Conservation (phyloP, 2,888 invertebrate genomes). For the Drosophila mimica region DNA sequence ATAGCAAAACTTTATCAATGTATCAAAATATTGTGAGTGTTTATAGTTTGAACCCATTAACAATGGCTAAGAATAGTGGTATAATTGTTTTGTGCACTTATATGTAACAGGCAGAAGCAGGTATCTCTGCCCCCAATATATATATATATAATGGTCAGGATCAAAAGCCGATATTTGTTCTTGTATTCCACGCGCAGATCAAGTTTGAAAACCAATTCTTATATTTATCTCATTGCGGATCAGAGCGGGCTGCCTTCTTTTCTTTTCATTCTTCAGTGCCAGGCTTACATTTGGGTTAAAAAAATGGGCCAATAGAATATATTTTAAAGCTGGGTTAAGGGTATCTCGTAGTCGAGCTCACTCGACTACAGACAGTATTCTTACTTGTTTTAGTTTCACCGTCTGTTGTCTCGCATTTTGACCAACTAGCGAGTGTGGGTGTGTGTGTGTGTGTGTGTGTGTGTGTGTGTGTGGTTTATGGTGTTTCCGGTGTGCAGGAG, state of each 20-base stretch:
- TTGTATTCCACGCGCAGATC: not conserved
- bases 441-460: not conserved
- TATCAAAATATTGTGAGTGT: slow-evolving; percentile 10
- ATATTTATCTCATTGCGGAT: not conserved
- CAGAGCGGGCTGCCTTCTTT: not conserved
- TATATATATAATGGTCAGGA: not conserved
- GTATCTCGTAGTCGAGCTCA: not conserved
- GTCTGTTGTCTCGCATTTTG: not conserved
- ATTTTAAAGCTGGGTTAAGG: not conserved
- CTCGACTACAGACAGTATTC: not conserved
- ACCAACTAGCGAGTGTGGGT: not conserved
- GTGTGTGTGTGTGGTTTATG: slow-evolving; percentile 8
- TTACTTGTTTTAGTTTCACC: not conserved
- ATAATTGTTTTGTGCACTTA: not conserved
- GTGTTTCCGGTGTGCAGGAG: slow-evolving; percentile 49
- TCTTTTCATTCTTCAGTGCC: not conserved
- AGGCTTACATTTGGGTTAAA: not conserved
- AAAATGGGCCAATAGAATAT: not conserved
- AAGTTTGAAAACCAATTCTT: not conserved
- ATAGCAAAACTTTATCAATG: slow-evolving; percentile 30
- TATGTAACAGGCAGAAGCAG: not conserved
- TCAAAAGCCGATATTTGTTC: not conserved
- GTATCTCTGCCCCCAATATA: not conserved
- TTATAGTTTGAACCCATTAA: not conserved
- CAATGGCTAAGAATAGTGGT: not conserved